These are phyloP conservation scores for Hassar affinis DNA, from an alignment of 2,113 vertebrate genomes.

Conservation along the genomic window DNA sequence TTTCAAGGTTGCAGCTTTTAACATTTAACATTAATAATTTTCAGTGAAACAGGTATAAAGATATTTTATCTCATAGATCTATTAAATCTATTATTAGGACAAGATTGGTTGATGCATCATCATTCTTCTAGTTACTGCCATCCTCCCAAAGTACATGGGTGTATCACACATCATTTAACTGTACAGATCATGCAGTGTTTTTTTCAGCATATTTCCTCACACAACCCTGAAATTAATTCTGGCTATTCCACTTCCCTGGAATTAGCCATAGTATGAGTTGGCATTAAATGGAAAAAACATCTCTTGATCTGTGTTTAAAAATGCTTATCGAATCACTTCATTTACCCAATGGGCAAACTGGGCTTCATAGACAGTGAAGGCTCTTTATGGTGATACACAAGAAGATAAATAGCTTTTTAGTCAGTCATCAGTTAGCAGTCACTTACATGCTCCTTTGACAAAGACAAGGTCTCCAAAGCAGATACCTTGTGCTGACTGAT, in stretches of 20 bases:
- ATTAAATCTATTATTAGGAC: background rate
- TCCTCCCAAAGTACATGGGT: background rate
- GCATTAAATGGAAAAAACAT: background rate
- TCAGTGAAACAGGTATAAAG: background rate
- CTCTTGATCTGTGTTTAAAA: background rate
- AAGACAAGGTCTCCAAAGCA: background rate
- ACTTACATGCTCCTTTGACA: background rate
- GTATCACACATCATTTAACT: background rate
- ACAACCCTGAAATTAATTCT: background rate
- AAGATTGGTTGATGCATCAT: no score
- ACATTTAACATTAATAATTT: background rate
- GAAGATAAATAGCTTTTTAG: background rate
- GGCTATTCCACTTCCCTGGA: background rate
- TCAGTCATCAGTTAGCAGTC: background rate
- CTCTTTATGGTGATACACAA: background rate
- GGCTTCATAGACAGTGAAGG: background rate
- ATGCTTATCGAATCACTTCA: background rate
- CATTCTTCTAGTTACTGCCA: background rate
- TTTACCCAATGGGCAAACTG: background rate
- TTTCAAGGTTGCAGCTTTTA: no score
- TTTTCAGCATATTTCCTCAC: background rate
- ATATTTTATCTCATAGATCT: background rate
- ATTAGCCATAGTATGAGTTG: background rate
- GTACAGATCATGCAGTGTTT: background rate
- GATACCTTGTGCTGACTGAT: background rate